Conservation (phyloP, 2,888 invertebrate genomes). For the Pachliopta kotzebuea region DNA sequence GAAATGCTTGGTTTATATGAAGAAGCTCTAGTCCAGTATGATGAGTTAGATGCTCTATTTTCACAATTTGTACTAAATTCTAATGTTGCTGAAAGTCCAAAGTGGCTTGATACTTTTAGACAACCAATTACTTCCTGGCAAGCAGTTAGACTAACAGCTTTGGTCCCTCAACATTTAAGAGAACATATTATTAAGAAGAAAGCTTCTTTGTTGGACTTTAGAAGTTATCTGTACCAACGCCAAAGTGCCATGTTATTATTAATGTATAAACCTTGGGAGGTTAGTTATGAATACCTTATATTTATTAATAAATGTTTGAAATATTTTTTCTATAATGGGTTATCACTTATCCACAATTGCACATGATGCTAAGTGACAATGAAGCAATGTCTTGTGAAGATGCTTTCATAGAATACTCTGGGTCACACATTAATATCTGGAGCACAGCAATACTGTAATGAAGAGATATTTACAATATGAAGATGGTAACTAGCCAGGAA, state of each 20-base stretch:
- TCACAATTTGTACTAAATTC: slow-evolving; percentile 97
- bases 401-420: no score
- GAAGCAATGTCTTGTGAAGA: no score
- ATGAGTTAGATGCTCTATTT: slow-evolving; percentile 97
- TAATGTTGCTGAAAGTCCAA: slow-evolving; percentile 91
- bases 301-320: neutral
- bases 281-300: slow-evolving; percentile 50
- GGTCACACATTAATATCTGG: no score
- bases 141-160: slow-evolving; percentile 85
- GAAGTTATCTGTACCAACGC: slow-evolving; percentile 95
- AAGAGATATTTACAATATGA: no score
- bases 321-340: no score
- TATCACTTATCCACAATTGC: no score
- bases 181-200: slow-evolving; percentile 71
- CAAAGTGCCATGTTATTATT: slow-evolving; percentile 92
- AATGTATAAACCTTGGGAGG: slow-evolving; percentile 90
- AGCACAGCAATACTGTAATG: no score
- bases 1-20: slow-evolving; percentile 96
- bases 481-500: no score
- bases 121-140: slow-evolving; percentile 91
- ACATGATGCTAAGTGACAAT: no score
- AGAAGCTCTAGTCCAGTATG: slow-evolving; percentile 97
- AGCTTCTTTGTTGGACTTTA: slow-evolving; percentile 91
- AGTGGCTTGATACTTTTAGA: slow-evolving; percentile 92
- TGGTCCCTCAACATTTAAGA: slow-evolving; percentile 80